phyloP scores from a whole-genome alignment of 1,140 invertebrate species.

The Glossosoma conforme region DNA sequence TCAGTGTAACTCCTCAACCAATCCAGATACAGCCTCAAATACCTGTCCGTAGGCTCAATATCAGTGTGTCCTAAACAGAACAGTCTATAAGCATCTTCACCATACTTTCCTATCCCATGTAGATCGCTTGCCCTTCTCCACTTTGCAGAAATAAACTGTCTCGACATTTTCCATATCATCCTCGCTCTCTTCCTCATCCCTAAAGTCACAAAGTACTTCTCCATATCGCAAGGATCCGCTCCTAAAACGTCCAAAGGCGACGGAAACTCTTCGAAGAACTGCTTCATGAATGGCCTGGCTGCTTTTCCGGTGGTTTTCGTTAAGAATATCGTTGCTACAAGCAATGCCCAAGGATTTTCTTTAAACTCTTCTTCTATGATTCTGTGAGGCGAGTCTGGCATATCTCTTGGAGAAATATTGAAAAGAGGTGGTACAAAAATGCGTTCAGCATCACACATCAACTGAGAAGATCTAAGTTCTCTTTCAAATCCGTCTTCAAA shows the following conservation, averaged over 20 bases:
- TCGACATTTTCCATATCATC: slow-evolving; percentile 52
- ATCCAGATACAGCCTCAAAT: slow-evolving; percentile 51
- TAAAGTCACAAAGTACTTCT: slow-evolving; percentile 47
- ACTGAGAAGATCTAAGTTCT: slow-evolving; percentile 38
- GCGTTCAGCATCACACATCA: slow-evolving; percentile 39
- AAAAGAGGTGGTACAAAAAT: slow-evolving; percentile 38
- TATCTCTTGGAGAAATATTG: slow-evolving; percentile 42
- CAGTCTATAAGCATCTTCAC: slow-evolving; percentile 53
- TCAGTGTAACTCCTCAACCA: slow-evolving; percentile 45
- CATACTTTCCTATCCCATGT: slow-evolving; percentile 52
- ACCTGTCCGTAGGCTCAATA: slow-evolving; percentile 50
- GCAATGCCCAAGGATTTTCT: slow-evolving; percentile 50
- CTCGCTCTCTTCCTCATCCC: slow-evolving; percentile 45
- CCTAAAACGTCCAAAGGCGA: slow-evolving; percentile 46
- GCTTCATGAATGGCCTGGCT: slow-evolving; percentile 45
- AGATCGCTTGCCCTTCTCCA: slow-evolving; percentile 52
- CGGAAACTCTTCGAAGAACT: slow-evolving; percentile 47
- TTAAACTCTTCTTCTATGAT: slow-evolving; percentile 51
- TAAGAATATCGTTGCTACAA: slow-evolving; percentile 52
- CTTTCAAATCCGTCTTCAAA: slow-evolving; percentile 4
- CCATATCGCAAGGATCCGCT: slow-evolving; percentile 39
- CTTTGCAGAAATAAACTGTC: slow-evolving; percentile 51
- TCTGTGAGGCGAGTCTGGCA: slow-evolving; percentile 50
- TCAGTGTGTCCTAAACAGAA: slow-evolving; percentile 52
- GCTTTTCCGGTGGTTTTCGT: slow-evolving; percentile 49